Percentiles rank a stretch among this genome's conserved stretches.
phyloP scores from a whole-genome alignment of 2,113 vertebrate species.

The Canis aureus region DNA sequence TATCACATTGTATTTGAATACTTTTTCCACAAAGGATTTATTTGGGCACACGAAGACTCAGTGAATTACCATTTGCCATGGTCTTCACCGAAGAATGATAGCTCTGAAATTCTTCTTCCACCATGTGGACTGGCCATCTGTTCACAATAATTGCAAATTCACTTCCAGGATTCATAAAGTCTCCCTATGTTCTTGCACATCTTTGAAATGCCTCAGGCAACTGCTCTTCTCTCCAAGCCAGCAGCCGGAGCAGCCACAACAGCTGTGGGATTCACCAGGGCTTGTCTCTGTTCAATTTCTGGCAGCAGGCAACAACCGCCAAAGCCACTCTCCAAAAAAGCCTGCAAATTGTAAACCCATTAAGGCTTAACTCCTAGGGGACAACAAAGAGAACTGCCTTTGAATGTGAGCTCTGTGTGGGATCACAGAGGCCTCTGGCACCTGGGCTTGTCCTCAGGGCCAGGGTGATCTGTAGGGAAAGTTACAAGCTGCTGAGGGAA shows the following conservation, averaged over 20 bases:
- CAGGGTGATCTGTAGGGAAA: background rate
- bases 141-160: conserved; percentile 78
- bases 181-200: conserved; percentile 76
- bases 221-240: conserved; percentile 59
- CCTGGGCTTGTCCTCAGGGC: conserved; percentile 78
- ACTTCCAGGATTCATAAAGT: conserved; percentile 82
- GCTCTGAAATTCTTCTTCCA: conserved; percentile 71
- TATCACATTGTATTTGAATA: too few species aligned
- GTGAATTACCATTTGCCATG: conserved; percentile 73
- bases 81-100: conserved; percentile 54
- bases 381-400: conserved; percentile 78
- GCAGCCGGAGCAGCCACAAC: conserved; percentile 74
- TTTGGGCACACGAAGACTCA: conserved; percentile 26
- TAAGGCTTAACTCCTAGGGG: conserved; percentile 82
- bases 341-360: conserved; percentile 83
- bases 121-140: conserved; percentile 82
- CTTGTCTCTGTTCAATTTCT: conserved; percentile 78
- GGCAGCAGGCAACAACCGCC: conserved; percentile 48
- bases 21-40: conserved; percentile 13
- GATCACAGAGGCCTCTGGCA: conserved; percentile 80
- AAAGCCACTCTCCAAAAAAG: conserved; percentile 62
- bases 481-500: conserved; percentile 70
- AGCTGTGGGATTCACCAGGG: conserved; percentile 85
- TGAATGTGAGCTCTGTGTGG: conserved; percentile 77
- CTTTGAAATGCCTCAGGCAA: conserved; percentile 84